Evolutionary conservation across 2,797 vertebrate species (phyloP).

Genomic region (Pipistrellus pygmaeus): DNA sequence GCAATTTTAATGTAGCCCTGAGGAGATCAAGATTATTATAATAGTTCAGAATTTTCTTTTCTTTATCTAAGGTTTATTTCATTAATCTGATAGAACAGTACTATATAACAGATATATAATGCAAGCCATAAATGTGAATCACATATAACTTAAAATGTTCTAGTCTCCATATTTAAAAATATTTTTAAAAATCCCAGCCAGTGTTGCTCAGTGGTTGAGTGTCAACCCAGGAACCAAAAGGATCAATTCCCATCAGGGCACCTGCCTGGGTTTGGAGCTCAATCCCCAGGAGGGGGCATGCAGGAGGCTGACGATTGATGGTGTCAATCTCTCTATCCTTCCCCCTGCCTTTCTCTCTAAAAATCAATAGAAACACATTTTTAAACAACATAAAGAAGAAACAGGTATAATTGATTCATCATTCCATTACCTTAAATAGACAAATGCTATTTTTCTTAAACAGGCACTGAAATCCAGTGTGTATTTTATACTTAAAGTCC

Average conservation of each 20-base stretch:
- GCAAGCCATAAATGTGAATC: not conserved
- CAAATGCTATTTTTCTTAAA: not conserved
- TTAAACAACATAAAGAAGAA: not conserved
- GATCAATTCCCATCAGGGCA: no score
- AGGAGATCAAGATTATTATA: not conserved
- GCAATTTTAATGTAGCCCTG: not conserved
- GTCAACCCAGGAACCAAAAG: no score
- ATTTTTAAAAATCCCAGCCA: no score
- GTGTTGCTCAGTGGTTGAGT: no score
- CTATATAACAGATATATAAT: not conserved
- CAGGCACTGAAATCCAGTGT: not conserved
- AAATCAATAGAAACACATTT: no score
- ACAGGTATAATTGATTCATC: not conserved
- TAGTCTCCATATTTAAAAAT: not conserved
- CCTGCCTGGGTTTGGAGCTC: no score
- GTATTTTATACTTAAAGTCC: not conserved
- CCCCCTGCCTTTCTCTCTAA: no score
- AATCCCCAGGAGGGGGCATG: no score
- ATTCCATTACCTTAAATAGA: not conserved
- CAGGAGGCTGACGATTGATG: no score
- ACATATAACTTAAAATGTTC: not conserved
- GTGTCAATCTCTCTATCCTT: no score
- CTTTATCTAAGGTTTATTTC: not conserved
- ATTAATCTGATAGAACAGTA: not conserved
- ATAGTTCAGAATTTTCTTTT: constrained; percentile 2